phyloP scores from a whole-genome alignment of 2,888 invertebrate species.

The Sphinx pinastri region DNA sequence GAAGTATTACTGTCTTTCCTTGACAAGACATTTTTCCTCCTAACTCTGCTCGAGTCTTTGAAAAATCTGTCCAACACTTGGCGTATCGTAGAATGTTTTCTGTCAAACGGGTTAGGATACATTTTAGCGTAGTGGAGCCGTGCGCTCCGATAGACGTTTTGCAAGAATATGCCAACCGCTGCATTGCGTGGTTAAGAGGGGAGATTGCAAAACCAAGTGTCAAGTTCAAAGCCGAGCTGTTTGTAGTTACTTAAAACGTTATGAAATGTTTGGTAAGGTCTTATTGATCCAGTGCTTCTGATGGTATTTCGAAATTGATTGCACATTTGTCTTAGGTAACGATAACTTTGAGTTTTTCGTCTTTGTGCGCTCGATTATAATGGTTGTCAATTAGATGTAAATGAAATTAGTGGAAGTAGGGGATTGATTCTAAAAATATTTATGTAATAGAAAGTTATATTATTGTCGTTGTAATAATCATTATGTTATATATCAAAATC shows the following conservation, averaged over 20 bases:
- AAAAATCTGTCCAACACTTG: constrained; percentile 86
- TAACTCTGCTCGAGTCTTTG: constrained; percentile 58
- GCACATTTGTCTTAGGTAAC: constrained; percentile 17
- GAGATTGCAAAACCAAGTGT: constrained; percentile 51
- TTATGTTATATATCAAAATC: too few species aligned
- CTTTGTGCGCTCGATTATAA: neutral
- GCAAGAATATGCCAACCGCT: constrained; percentile 35
- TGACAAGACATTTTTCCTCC: constrained; percentile 51
- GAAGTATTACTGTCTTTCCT: constrained; percentile 62
- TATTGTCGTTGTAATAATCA: too few species aligned
- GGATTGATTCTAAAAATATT: too few species aligned
- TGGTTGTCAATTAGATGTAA: neutral
- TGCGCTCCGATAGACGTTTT: constrained; percentile 51
- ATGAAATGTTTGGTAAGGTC: constrained; percentile 48
- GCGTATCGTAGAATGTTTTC: constrained; percentile 88
- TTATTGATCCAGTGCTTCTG: constrained; percentile 42
- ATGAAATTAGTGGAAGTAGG: neutral
- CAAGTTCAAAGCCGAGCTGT: constrained; percentile 55
- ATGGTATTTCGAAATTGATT: constrained; percentile 34
- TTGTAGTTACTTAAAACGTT: constrained; percentile 44
- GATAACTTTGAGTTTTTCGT: neutral
- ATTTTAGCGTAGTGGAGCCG: constrained; percentile 58
- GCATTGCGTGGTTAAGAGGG: constrained; percentile 38
- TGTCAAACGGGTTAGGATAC: constrained; percentile 88
- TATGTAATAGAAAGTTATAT: too few species aligned